phyloP scores from a whole-genome alignment of 2,888 invertebrate genomes.

The Lamellibrachia satsuma region DNA sequence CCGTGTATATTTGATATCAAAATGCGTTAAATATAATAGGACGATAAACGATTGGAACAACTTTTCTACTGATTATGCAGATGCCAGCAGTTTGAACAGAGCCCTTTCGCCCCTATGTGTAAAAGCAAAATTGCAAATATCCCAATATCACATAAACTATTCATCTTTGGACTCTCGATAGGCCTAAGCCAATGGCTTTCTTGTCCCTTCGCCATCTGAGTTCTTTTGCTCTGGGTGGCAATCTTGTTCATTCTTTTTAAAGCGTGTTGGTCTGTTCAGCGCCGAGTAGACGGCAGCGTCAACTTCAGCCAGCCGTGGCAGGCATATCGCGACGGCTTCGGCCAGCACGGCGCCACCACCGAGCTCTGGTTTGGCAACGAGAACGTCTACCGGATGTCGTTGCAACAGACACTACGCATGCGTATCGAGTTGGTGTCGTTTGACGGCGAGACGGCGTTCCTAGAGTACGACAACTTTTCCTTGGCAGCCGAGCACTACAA shows the following conservation, averaged over 20 bases:
- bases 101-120: too few species aligned
- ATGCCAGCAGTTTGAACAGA: too few species aligned
- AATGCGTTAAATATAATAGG: too few species aligned
- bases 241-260: neutral
- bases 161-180: too few species aligned
- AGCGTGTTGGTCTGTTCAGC: neutral
- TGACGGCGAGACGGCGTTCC: neutral
- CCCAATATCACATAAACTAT: too few species aligned
- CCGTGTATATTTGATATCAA: too few species aligned
- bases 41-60: too few species aligned
- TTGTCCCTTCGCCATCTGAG: too few species aligned
- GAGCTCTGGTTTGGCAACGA: conserved; percentile 7
- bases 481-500: neutral
- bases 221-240: too few species aligned
- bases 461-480: neutral
- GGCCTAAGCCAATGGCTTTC: too few species aligned
- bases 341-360: neutral
- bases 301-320: conserved; percentile 5
- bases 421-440: neutral
- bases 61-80: too few species aligned
- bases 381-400: neutral
- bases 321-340: neutral
- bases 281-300: neutral
- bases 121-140: too few species aligned
- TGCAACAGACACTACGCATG: neutral